A percentile compares a stretch with the other conserved stretches of the same genome.
phyloP scores from a whole-genome alignment of 2,113 vertebrate species.

The Melanerpes formicivorus region DNA sequence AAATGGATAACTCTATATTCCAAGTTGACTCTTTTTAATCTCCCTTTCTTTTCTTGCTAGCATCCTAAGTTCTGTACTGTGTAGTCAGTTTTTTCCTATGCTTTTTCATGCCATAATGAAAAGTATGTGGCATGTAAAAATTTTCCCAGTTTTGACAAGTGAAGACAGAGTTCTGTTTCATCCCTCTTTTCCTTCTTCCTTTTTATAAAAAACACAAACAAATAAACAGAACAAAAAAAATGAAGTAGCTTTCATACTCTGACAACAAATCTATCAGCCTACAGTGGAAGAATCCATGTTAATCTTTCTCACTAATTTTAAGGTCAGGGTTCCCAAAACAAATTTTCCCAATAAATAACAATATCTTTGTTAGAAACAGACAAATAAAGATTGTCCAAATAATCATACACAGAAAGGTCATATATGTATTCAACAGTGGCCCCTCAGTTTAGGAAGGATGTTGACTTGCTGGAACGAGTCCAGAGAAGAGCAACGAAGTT shows the following conservation, averaged over 20 bases:
- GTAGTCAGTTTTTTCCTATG: neutral
- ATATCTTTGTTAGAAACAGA: neutral
- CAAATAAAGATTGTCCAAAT: neutral
- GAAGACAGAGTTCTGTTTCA: neutral
- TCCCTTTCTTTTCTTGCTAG: neutral
- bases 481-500: too few relatives aligned
- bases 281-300: neutral
- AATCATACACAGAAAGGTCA: neutral
- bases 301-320: neutral
- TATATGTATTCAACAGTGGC: neutral
- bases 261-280: neutral
- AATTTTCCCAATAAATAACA: neutral
- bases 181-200: neutral
- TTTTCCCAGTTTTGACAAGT: neutral
- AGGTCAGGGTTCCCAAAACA: neutral
- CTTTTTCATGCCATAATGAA: neutral
- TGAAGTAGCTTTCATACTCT: neutral
- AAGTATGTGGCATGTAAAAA: neutral
- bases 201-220: neutral
- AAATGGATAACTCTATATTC: neutral
- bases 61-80: neutral
- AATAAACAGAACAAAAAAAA: too few relatives aligned
- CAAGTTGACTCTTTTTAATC: neutral
- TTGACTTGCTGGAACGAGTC: too few relatives aligned
- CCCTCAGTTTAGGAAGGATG: too few relatives aligned